Evolutionary conservation across 2,888 invertebrate species (phyloP).

Genomic region (Aleiodes alternator): DNA sequence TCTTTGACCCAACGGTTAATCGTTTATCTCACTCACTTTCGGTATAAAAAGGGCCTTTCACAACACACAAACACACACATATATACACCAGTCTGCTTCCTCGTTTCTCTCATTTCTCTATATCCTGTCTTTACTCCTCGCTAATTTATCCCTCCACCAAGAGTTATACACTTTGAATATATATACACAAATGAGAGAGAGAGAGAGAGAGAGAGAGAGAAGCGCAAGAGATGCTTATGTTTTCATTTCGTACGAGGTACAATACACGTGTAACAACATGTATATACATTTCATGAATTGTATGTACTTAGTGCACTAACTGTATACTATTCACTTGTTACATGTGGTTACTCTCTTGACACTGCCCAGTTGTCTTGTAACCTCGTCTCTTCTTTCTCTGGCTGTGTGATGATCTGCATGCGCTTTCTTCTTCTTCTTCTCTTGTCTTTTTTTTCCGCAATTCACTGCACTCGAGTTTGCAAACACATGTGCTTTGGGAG

Average conservation of each 20-base stretch:
- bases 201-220: neutral
- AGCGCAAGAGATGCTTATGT: conserved; percentile 6
- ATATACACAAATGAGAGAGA: conserved; percentile 11
- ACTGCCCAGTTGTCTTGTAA: conserved; percentile 15
- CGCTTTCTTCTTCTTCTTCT: conserved; percentile 6
- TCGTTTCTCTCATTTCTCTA: conserved; percentile 40
- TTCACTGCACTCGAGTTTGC: neutral
- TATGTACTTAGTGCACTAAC: conserved; percentile 1
- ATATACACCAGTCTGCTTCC: conserved; percentile 34
- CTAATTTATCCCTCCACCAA: neutral
- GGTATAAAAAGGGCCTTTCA: conserved; percentile 49
- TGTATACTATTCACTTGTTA: conserved; percentile 23
- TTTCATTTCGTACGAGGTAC: neutral
- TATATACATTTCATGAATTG: conserved; percentile 28
- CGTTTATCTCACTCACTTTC: conserved; percentile 57
- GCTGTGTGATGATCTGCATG: no score
- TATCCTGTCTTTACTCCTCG: conserved; percentile 41
- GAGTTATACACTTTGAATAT: conserved; percentile 40
- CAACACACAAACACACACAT: conserved; percentile 21
- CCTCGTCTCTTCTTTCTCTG: neutral
- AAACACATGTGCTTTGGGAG: conserved; percentile 9
- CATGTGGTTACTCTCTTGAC: conserved; percentile 5
- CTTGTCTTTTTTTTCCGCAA: neutral
- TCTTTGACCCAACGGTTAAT: conserved; percentile 66
- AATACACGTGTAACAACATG: conserved; percentile 18